These are phyloP conservation scores for Solenopsis invicta DNA, from an alignment of 1,140 invertebrate species.

Conservation along the genomic window DNA sequence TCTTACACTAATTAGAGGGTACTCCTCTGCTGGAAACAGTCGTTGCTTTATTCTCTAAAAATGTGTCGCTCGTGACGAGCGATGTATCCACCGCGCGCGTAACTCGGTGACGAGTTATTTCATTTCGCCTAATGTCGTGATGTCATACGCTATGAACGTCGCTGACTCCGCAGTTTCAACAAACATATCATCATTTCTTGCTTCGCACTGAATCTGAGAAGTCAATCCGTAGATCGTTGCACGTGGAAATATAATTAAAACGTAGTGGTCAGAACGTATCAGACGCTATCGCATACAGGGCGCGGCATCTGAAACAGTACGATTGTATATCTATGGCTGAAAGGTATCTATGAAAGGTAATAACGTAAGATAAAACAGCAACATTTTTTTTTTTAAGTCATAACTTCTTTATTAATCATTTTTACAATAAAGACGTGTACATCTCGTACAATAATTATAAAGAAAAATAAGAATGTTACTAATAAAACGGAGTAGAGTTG, in stretches of 20 bases:
- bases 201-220: neutral
- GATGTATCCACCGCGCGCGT: neutral
- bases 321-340: neutral
- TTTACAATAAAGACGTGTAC: neutral
- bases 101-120: slow-evolving; percentile 49
- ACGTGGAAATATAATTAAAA: neutral
- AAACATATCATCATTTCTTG: neutral
- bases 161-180: slow-evolving; percentile 26
- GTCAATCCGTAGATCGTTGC: neutral
- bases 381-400: neutral
- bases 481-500: neutral
- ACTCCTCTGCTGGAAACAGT: slow-evolving; percentile 5
- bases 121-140: slow-evolving; percentile 41
- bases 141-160: slow-evolving; percentile 48
- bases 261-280: too few relatives aligned
- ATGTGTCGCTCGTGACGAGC: slow-evolving; percentile 25
- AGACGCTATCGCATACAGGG: neutral
- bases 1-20: slow-evolving; percentile 32
- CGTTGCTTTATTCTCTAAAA: slow-evolving; percentile 31
- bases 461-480: neutral
- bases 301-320: neutral
- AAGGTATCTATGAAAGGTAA: neutral
- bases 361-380: neutral
- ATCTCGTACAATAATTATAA: neutral
- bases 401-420: neutral